These are phyloP conservation scores for Geotrypetes seraphini DNA, from an alignment of 2,797 vertebrate species.

Conservation along the genomic window DNA sequence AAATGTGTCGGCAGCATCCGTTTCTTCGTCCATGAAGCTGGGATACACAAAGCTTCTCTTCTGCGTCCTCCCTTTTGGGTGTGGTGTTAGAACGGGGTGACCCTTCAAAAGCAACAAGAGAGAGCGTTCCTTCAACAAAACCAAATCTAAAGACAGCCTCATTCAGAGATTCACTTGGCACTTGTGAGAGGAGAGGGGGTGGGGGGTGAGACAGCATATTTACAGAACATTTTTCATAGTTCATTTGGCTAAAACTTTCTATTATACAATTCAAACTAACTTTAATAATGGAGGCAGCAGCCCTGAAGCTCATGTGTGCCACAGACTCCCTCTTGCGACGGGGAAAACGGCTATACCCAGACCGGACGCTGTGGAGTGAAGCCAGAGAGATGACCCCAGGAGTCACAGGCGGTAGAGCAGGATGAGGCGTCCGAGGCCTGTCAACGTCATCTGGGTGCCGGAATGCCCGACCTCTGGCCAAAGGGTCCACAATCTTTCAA, in stretches of 20 bases:
- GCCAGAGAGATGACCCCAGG: slow-evolving; percentile 73
- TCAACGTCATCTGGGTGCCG: slow-evolving; percentile 76
- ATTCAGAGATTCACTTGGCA: too few species aligned
- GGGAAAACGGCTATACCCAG: slow-evolving; percentile 58
- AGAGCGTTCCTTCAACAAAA: too few species aligned
- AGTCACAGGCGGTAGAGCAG: slow-evolving; percentile 58
- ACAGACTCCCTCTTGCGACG: slow-evolving; percentile 84
- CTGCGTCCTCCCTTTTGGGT: slow-evolving; percentile 47
- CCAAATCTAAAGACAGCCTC: too few species aligned
- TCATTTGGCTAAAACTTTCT: too few species aligned
- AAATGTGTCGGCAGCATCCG: slow-evolving; percentile 68
- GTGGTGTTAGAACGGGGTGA: slow-evolving; percentile 59
- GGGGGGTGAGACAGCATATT: too few species aligned
- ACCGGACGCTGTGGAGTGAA: slow-evolving; percentile 81
- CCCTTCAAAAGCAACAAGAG: too few species aligned
- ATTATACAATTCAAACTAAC: too few species aligned
- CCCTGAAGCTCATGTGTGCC: slow-evolving; percentile 89
- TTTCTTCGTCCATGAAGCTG: slow-evolving; percentile 85
- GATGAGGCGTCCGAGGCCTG: slow-evolving; percentile 60
- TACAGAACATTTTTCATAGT: too few species aligned
- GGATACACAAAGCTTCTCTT: slow-evolving; percentile 76
- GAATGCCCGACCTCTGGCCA: slow-evolving; percentile 83
- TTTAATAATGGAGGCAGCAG: slow-evolving; percentile 75
- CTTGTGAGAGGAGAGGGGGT: too few species aligned
- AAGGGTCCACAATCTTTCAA: slow-evolving; percentile 91